A percentile compares a stretch with the other conserved stretches of the same genome.
phyloP scores from a whole-genome alignment of 2,888 invertebrate genomes.

The Lithophane semibrunnea region DNA sequence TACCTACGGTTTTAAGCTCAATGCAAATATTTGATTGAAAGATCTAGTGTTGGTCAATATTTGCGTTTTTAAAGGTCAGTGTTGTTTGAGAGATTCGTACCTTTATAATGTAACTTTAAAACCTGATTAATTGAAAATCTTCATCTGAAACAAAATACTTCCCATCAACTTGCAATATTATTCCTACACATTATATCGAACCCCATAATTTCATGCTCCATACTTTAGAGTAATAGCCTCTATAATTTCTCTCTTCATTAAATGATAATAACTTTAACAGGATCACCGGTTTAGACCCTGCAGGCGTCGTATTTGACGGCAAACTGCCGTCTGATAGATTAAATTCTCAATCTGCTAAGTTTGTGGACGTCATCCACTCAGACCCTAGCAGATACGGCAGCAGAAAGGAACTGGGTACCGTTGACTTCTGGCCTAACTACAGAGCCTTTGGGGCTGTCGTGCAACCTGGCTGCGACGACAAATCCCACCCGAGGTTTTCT shows the following conservation, averaged over 20 bases:
- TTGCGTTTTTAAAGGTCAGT: constrained; percentile 32
- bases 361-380: constrained; percentile 81
- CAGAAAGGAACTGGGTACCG: constrained; percentile 74
- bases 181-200: neutral
- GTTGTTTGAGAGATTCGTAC: neutral
- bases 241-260: constrained; percentile 11
- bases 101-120: constrained; percentile 13
- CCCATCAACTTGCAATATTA: neutral
- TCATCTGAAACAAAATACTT: neutral
- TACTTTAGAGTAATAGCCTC: neutral
- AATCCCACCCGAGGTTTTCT: constrained; percentile 73
- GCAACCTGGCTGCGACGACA: constrained; percentile 81
- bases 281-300: constrained; percentile 85
- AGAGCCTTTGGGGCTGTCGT: constrained; percentile 71
- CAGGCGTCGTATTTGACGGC: constrained; percentile 77
- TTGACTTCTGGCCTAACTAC: constrained; percentile 87
- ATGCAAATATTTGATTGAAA: constrained; percentile 38
- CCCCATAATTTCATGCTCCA: neutral
- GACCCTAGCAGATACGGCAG: constrained; percentile 84
- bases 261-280: constrained; percentile 66
- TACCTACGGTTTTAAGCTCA: constrained; percentile 18
- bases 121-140: neutral
- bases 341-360: constrained; percentile 76
- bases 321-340: constrained; percentile 72
- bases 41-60: constrained; percentile 44